These are phyloP conservation scores for Deilephila elpenor DNA, from an alignment of 2,888 invertebrate species.

Conservation along the genomic window DNA sequence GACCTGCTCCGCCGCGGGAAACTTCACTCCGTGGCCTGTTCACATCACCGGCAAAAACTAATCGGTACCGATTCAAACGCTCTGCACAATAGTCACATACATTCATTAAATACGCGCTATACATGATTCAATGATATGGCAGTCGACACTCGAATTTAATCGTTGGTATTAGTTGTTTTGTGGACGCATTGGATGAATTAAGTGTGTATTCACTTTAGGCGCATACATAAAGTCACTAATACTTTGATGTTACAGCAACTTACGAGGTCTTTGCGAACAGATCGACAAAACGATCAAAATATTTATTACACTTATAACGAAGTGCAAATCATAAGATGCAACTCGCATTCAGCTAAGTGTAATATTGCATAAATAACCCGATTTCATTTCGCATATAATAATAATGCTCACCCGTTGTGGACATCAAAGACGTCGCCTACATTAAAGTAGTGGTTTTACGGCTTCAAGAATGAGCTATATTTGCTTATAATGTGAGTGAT, in stretches of 20 bases:
- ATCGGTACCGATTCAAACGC: conserved; percentile 44
- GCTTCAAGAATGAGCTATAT: neutral
- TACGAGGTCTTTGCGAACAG: conserved; percentile 54
- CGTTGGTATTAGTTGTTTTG: conserved; percentile 6
- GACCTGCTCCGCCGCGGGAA: conserved; percentile 73
- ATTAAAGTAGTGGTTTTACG: neutral
- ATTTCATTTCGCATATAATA: conserved; percentile 36
- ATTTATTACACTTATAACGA: neutral
- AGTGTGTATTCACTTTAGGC: conserved; percentile 11
- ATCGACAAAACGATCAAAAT: conserved; percentile 46
- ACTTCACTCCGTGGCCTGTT: conserved; percentile 61
- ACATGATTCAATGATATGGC: conserved; percentile 8
- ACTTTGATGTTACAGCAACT: conserved; percentile 62
- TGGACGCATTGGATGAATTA: neutral
- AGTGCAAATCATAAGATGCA: conserved; percentile 2
- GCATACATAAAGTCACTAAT: neutral
- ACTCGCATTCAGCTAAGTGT: conserved; percentile 15
- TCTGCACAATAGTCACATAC: conserved; percentile 41
- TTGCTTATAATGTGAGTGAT: neutral
- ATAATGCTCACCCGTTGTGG: neutral
- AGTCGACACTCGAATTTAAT: neutral
- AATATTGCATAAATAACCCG: conserved; percentile 23
- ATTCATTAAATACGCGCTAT: conserved; percentile 35
- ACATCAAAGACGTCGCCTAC: conserved; percentile 9
- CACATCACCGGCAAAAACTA: conserved; percentile 46